phyloP scores from a whole-genome alignment of 2,113 vertebrate genomes.

The Bubo scandiacus region DNA sequence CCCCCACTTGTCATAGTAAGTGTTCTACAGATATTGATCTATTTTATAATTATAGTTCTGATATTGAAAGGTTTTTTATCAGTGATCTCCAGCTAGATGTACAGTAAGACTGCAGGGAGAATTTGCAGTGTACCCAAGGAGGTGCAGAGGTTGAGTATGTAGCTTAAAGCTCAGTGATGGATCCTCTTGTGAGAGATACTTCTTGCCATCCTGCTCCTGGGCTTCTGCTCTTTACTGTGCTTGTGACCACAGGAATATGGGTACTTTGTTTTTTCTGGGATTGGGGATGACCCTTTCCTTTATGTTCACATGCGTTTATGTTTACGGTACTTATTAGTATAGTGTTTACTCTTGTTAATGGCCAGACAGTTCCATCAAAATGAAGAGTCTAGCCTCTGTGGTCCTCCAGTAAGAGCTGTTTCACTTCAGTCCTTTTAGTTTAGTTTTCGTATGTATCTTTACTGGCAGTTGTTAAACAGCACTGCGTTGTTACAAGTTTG shows the following conservation, averaged over 20 bases:
- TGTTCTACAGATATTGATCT: neutral
- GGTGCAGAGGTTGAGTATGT: neutral
- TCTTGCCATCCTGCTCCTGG: neutral
- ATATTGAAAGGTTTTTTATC: neutral
- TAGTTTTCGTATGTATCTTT: neutral
- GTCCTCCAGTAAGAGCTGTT: neutral
- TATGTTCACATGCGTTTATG: neutral
- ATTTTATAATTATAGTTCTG: neutral
- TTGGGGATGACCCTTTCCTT: neutral
- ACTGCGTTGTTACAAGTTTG: neutral
- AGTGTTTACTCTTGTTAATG: neutral
- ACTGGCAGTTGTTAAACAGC: neutral
- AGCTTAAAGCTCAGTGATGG: neutral
- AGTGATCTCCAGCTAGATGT: neutral
- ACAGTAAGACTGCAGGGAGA: neutral
- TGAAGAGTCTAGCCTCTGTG: neutral
- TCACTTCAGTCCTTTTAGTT: neutral
- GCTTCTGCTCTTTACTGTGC: neutral
- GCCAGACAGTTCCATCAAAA: neutral
- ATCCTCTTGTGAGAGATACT: neutral
- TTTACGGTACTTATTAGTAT: neutral
- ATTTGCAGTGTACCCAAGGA: accelerated
- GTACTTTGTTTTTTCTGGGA: neutral
- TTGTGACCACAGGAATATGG: neutral
- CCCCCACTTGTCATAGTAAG: accelerated